Percentiles rank a stretch among this genome's conserved stretches.
Evolutionary conservation across 1,140 invertebrate species (phyloP).

Genomic region (Cherax quadricarinatus): DNA sequence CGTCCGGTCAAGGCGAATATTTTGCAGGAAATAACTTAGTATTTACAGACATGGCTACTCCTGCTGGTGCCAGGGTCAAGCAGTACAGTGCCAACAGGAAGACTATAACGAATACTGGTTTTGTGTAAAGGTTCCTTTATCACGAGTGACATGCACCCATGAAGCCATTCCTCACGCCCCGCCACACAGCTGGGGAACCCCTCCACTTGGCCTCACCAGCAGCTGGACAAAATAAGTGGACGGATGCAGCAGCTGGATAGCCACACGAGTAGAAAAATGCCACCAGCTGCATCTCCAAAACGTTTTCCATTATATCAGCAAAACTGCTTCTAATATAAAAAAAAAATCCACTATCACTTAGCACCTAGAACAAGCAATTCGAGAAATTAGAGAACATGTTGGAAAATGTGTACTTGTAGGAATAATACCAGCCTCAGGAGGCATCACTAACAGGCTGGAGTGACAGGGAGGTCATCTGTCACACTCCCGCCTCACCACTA

Average conservation of each 20-base stretch:
- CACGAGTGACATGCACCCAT: background rate
- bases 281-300: background rate
- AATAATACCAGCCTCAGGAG: too few relatives aligned
- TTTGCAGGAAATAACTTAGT: too few relatives aligned
- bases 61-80: background rate
- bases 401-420: too few relatives aligned
- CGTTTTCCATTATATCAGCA: too few relatives aligned
- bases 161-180: background rate
- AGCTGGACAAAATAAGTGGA: background rate
- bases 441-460: background rate
- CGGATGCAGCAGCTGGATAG: background rate
- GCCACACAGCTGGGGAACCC: conserved; percentile 1
- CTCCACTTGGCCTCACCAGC: background rate
- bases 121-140: too few relatives aligned
- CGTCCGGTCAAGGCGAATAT: background rate
- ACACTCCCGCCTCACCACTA: background rate
- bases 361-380: too few relatives aligned
- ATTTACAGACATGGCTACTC: too few relatives aligned
- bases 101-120: background rate
- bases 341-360: too few relatives aligned
- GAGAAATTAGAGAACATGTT: too few relatives aligned
- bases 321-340: too few relatives aligned
- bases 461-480: background rate
- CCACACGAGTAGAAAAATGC: background rate
- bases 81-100: background rate